These are phyloP conservation scores for Nixonia krombeini DNA, from an alignment of 1,140 invertebrate species.

Conservation along the genomic window DNA sequence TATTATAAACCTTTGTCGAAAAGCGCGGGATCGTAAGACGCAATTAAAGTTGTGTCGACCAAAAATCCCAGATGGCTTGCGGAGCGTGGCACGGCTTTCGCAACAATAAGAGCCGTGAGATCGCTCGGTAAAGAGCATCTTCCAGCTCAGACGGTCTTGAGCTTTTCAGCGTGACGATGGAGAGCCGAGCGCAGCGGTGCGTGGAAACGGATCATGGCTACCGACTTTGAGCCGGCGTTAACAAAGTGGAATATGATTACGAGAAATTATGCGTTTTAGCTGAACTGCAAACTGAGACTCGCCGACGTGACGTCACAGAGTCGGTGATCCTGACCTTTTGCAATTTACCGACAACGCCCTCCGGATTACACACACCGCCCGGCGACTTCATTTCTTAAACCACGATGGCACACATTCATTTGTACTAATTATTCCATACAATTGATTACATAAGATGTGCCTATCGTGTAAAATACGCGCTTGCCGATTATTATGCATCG, in stretches of 20 bases:
- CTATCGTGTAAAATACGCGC: too few species aligned
- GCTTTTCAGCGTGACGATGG: slow-evolving; percentile 42
- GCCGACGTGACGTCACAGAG: too few species aligned
- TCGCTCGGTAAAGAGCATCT: slow-evolving; percentile 23
- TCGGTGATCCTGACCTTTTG: too few species aligned
- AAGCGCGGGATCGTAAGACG: slow-evolving; percentile 4
- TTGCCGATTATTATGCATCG: too few species aligned
- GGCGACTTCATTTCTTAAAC: too few species aligned
- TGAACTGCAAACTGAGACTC: slow-evolving; percentile 5
- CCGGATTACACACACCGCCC: too few species aligned
- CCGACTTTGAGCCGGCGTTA: slow-evolving; percentile 35
- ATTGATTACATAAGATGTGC: too few species aligned
- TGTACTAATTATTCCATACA: too few species aligned
- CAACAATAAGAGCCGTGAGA: slow-evolving; percentile 38
- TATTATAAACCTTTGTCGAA: not conserved
- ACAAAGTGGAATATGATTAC: slow-evolving; percentile 48
- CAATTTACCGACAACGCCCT: too few species aligned
- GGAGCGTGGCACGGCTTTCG: slow-evolving; percentile 41
- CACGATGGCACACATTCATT: too few species aligned
- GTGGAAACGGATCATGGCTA: slow-evolving; percentile 50
- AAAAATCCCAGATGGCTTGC: slow-evolving; percentile 35
- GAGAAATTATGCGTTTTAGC: slow-evolving; percentile 39
- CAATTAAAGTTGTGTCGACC: slow-evolving; percentile 23
- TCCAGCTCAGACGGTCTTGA: slow-evolving; percentile 29
- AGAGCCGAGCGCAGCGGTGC: slow-evolving; percentile 35